These are phyloP conservation scores for Tetragnatha montana DNA, from an alignment of 2,888 invertebrate genomes.

Conservation along the genomic window DNA sequence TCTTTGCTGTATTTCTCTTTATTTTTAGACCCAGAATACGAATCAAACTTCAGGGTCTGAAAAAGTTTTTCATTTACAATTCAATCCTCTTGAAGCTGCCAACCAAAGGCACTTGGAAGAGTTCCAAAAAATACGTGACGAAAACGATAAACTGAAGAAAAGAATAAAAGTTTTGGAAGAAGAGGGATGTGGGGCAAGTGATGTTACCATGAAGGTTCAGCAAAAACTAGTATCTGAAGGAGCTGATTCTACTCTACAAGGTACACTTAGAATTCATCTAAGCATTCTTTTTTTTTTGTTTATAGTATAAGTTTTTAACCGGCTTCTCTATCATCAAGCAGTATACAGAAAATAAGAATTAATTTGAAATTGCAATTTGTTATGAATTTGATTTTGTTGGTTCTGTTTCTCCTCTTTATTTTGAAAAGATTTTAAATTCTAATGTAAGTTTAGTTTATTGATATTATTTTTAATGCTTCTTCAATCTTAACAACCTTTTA, in stretches of 20 bases:
- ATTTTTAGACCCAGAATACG: neutral
- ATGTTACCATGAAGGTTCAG: slow-evolving; percentile 71
- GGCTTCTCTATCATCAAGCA: no score
- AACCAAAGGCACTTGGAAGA: slow-evolving; percentile 82
- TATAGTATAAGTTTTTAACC: neutral
- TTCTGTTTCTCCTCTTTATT: no score
- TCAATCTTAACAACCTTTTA: no score
- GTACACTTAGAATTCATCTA: slow-evolving; percentile 70
- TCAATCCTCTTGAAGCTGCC: slow-evolving; percentile 85
- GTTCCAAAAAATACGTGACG: slow-evolving; percentile 68
- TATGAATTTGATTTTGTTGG: no score
- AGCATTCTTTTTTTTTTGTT: neutral
- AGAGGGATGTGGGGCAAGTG: slow-evolving; percentile 74
- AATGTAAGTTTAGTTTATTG: no score
- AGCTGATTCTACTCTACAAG: slow-evolving; percentile 72
- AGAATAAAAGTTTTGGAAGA: slow-evolving; percentile 74
- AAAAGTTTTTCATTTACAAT: slow-evolving; percentile 81
- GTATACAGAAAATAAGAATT: no score
- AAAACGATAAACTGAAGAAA: slow-evolving; percentile 71
- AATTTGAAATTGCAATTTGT: no score
- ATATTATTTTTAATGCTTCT: no score
- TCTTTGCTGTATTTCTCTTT: neutral
- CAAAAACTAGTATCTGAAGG: slow-evolving; percentile 58
- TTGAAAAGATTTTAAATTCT: no score
- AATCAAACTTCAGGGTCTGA: neutral